Conservation (phyloP, 2,888 invertebrate genomes). For the Spilarctia lutea region DNA sequence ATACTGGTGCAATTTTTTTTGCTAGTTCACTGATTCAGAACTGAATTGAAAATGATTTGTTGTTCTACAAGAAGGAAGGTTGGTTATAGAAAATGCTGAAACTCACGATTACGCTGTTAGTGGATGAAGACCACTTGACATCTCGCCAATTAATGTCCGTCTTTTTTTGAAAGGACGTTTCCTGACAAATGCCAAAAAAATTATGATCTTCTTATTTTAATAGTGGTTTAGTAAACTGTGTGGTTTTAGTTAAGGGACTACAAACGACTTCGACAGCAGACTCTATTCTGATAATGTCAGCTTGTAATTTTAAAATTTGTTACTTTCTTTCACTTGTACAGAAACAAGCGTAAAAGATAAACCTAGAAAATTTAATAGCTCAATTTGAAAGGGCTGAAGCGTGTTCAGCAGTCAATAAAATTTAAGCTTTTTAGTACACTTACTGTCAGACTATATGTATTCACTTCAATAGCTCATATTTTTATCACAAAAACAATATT, state of each 20-base stretch:
- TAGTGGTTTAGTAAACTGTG: no score
- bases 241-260: no score
- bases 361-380: not conserved
- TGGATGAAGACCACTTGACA: not conserved
- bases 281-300: not conserved
- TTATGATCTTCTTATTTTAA: no score
- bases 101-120: not conserved
- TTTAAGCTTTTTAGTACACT: not conserved
- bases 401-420: not conserved
- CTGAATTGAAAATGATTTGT: not conserved
- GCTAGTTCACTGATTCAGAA: not conserved
- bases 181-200: no score
- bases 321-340: no score
- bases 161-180: no score
- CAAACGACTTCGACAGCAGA: no score
- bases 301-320: no score
- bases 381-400: not conserved
- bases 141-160: not conserved
- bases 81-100: not conserved
- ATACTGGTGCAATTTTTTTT: not conserved
- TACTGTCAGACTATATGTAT: not conserved
- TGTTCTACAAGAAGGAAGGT: not conserved
- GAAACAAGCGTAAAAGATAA: not conserved
- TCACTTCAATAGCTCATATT: not conserved
- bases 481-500: slow-evolving; percentile 2